These are phyloP conservation scores for Phoebastria nigripes DNA, from an alignment of 2,797 vertebrate species.

Conservation along the genomic window DNA sequence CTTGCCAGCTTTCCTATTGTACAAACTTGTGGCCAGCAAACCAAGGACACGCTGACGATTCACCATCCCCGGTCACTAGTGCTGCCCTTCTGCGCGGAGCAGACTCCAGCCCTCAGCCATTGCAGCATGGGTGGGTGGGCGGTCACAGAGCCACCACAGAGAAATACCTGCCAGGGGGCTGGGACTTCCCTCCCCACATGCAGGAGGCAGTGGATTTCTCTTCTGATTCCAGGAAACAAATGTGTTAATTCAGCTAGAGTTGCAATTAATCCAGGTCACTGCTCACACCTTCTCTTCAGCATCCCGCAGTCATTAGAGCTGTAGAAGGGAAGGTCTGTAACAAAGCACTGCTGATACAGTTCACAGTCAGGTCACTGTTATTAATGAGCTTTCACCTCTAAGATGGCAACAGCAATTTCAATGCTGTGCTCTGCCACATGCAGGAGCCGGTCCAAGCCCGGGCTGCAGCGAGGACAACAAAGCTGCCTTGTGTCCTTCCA, in stretches of 20 bases:
- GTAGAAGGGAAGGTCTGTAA: conserved; percentile 22
- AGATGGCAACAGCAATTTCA: conserved; percentile 14
- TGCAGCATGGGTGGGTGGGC: neutral
- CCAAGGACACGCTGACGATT: neutral
- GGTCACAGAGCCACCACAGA: neutral
- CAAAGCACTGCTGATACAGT: conserved; percentile 18
- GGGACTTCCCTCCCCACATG: neutral
- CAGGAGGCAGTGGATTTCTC: neutral
- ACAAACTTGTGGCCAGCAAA: neutral
- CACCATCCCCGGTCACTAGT: neutral
- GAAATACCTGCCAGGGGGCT: neutral
- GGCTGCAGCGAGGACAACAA: neutral
- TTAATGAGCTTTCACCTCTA: conserved; percentile 59
- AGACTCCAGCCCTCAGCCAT: neutral
- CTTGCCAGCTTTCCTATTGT: neutral
- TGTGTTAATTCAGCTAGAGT: conserved; percentile 33
- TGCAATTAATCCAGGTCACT: conserved; percentile 57
- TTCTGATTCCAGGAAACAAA: conserved; percentile 20
- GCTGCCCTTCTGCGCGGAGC: neutral
- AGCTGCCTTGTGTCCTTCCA: neutral
- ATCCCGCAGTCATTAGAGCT: conserved; percentile 27
- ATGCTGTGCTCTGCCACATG: neutral
- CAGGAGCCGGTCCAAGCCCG: neutral
- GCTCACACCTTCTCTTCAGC: conserved; percentile 52
- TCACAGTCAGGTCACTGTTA: conserved; percentile 50